Evolutionary conservation across 2,113 vertebrate genomes (phyloP).

Genomic region (Loxodonta africana): DNA sequence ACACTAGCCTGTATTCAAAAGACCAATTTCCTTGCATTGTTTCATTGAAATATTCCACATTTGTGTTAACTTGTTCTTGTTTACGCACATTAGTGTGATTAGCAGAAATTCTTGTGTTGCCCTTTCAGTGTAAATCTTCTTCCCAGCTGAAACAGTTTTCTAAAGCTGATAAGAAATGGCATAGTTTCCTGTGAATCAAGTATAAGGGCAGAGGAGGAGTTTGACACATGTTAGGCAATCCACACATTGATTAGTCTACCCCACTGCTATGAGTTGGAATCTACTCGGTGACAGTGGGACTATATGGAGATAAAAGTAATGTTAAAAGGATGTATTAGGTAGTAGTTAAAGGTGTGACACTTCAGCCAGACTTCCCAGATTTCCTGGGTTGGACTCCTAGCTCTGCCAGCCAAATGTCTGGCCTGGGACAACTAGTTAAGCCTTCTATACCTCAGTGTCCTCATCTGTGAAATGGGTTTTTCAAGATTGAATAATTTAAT

Average conservation of each 20-base stretch:
- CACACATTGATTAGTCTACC: no score
- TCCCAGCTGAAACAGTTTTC: neutral
- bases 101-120: neutral
- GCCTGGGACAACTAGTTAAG: neutral
- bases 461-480: neutral
- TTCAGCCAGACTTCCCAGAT: neutral
- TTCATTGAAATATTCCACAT: neutral
- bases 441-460: neutral
- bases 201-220: neutral
- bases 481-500: conserved; percentile 34
- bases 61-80: neutral
- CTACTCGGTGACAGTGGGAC: no score
- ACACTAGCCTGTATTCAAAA: neutral
- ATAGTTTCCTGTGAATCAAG: neutral
- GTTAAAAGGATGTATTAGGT: neutral
- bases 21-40: neutral
- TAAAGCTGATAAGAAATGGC: neutral
- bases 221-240: neutral
- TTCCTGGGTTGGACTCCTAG: neutral
- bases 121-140: neutral
- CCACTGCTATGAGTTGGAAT: no score
- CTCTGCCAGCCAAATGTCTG: neutral
- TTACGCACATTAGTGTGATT: neutral
- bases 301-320: neutral
- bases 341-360: no score